These are phyloP conservation scores for Hippocampus zosterae DNA, from an alignment of 2,113 vertebrate genomes.

Conservation along the genomic window DNA sequence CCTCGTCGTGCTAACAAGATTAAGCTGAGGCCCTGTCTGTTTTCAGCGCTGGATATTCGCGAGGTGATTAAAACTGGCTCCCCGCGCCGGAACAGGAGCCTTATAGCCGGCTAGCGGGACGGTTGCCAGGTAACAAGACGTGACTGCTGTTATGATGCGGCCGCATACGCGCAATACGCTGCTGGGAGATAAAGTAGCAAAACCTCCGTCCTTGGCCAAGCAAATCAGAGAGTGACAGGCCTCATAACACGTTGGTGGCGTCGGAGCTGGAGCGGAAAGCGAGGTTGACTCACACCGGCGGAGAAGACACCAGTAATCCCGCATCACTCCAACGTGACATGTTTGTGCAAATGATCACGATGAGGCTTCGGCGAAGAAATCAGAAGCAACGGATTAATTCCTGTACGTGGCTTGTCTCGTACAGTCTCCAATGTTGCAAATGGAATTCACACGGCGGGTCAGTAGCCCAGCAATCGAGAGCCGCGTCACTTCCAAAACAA, in stretches of 20 bases:
- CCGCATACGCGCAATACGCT: conserved; percentile 34
- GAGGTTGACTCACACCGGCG: neutral
- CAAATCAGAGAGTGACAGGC: conserved; percentile 26
- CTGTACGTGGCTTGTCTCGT: neutral
- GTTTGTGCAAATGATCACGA: neutral
- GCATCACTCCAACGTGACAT: neutral
- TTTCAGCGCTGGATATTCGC: conserved; percentile 78
- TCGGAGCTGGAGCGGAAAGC: neutral
- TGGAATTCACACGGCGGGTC: no score
- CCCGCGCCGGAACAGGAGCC: conserved; percentile 68
- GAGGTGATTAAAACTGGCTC: conserved; percentile 78
- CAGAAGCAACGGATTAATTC: neutral
- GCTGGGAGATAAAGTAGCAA: conserved; percentile 36
- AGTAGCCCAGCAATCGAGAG: no score
- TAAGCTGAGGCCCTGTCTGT: conserved; percentile 80
- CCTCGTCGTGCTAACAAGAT: conserved; percentile 86
- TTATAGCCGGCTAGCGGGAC: conserved; percentile 65
- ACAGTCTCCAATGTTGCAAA: no score
- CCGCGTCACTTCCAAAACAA: no score
- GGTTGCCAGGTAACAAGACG: conserved; percentile 82
- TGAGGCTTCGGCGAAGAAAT: neutral
- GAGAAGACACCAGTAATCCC: neutral
- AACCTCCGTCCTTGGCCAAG: conserved; percentile 38
- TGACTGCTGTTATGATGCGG: conserved; percentile 65
- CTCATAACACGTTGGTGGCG: conserved; percentile 2